Base-by-base conservation (phyloP, 2,888 invertebrate species). In the Elmis aenea region DNA sequence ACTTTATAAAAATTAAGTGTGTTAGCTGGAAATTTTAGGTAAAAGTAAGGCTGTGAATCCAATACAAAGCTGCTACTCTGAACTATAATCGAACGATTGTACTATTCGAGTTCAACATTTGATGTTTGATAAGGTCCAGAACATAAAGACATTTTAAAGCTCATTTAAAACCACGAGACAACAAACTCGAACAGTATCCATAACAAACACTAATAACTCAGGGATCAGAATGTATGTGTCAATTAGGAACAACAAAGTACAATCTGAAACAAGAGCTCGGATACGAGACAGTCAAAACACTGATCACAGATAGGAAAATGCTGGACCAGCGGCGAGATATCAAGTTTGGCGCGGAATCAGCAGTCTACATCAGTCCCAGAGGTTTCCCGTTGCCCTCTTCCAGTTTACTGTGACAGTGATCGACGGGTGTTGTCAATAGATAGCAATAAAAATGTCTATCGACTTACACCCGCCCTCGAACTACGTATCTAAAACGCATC, bases 221-320 rank as follows among this genome's bases (percentile, higher is more conserved):
- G 25, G 11, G n/a, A 18, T n/a, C 13, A 28, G 15, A 26, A 26
- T 28, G 33, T 38, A 23, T 29, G 35, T 35, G 38, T 42, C 42
- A 42, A 42, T 38, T 42, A 42, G 32, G 30, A 24, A 26, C 27
- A 32, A 37, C 37, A 32, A 26, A 32, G 38, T 21, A 31, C 24
- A 21, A 33, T 29, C 31, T 36, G 42, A 33, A 38, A 38, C 31
- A 39, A 38, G 37, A 38, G 25, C 38, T 33, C 26, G 30, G 35
- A 32, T 35, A 42, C 28, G 38, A 38, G 30, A 25, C 32, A 42
- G 35, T 38, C 38, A 34, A 42, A 42, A 42, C 38, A 42, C 25
- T 28, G 38, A 42, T 42, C 28, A 11, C 8, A 42, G 42, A 42
- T 42, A 42, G 26, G 13, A 29, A 37, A 38, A 38, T 26, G 33